Percentiles rank a stretch among this genome's conserved stretches.
Conservation (phyloP, 2,888 invertebrate genomes). For the Loripinus fragilis region DNA sequence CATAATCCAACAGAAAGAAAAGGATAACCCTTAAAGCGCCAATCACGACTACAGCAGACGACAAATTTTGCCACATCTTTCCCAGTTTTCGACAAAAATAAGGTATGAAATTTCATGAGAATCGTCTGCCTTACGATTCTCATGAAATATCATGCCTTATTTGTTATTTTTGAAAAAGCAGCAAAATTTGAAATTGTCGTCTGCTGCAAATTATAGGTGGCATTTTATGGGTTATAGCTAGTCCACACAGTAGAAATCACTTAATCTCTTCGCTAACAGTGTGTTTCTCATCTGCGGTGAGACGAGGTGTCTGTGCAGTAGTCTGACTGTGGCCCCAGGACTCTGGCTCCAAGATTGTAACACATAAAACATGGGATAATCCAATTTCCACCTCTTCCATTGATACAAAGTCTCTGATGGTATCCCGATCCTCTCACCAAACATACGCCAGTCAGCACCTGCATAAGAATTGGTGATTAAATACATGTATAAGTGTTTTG, state of each 20-base stretch:
- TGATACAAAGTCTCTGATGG: constrained; percentile 71
- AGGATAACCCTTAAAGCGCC: background rate
- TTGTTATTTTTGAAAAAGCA: no score
- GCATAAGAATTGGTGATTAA: constrained; percentile 12
- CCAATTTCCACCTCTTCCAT: constrained; percentile 77
- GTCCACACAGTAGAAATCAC: constrained; percentile 81
- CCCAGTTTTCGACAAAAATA: no score
- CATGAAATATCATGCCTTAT: no score
- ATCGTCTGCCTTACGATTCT: no score
- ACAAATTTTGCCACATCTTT: no score
- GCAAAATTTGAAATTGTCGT: no score
- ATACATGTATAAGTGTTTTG: no score
- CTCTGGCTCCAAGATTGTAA: constrained; percentile 80
- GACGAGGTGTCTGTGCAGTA: constrained; percentile 81
- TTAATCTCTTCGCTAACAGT: constrained; percentile 79
- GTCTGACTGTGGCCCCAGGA: constrained; percentile 79
- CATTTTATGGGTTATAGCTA: constrained; percentile 51
- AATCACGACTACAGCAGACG: no score
- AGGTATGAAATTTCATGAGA: no score
- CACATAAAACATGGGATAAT: constrained; percentile 80
- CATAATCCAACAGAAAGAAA: no score
- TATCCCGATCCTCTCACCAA: constrained; percentile 81
- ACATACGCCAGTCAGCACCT: constrained; percentile 82
- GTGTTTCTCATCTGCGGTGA: constrained; percentile 80
- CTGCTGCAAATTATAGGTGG: no score